These are phyloP conservation scores for Chelonus insularis DNA, from an alignment of 1,140 invertebrate genomes.

Conservation along the genomic window DNA sequence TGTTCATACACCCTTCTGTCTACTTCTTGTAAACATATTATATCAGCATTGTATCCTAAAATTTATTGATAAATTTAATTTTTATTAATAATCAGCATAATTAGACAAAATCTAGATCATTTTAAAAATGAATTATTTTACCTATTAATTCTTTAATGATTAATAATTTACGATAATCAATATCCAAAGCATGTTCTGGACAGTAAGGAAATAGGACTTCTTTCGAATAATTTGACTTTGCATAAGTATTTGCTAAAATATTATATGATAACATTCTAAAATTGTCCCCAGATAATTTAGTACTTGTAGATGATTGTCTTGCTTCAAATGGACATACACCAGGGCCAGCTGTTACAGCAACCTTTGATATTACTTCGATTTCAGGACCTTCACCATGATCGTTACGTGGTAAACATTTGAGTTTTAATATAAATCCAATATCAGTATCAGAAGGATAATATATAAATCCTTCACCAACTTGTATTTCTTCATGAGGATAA, in stretches of 20 bases:
- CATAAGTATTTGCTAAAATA: conserved; percentile 84
- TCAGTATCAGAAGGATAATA: conserved; percentile 65
- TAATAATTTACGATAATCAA: conserved; percentile 85
- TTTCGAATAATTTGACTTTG: conserved; percentile 77
- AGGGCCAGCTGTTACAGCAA: conserved; percentile 70
- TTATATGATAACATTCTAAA: conserved; percentile 87
- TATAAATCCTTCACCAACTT: conserved; percentile 62
- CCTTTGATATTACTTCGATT: conserved; percentile 63
- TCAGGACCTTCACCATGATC: conserved; percentile 61
- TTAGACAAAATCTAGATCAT: not conserved
- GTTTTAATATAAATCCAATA: conserved; percentile 69
- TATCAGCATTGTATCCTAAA: conserved; percentile 84
- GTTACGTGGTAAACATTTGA: conserved; percentile 67
- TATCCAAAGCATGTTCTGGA: conserved; percentile 73
- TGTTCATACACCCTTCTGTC: conserved; percentile 77
- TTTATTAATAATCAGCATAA: no score
- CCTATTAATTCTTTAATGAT: conserved; percentile 82
- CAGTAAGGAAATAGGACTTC: conserved; percentile 79
- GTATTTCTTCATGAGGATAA: conserved; percentile 59
- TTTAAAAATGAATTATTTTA: conserved; percentile 43
- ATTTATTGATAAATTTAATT: no score
- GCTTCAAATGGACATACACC: conserved; percentile 78
- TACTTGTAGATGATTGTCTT: conserved; percentile 72
- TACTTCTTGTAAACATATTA: conserved; percentile 92
- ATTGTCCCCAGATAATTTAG: conserved; percentile 58